Evolutionary conservation across 2,113 vertebrate genomes (phyloP).

Genomic region (Pseudorhombus dupliciocellatus): DNA sequence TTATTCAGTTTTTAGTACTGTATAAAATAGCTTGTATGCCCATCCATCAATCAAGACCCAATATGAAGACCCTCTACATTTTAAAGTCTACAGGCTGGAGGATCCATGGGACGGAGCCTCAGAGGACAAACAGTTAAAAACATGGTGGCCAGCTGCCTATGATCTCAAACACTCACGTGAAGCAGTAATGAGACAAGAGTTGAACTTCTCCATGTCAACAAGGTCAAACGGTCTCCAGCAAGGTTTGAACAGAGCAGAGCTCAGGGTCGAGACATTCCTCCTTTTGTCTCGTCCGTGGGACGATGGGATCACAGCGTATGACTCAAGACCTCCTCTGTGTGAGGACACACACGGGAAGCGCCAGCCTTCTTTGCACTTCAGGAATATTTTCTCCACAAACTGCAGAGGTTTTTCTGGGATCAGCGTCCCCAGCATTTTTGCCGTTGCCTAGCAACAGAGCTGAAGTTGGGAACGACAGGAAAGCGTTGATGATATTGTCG

Average conservation of each 20-base stretch:
- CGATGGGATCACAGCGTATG: constrained; percentile 12
- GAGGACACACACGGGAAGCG: constrained; percentile 30
- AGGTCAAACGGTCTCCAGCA: neutral
- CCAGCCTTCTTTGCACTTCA: constrained; percentile 17
- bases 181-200: neutral
- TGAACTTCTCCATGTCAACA: constrained; percentile 15
- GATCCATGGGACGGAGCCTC: too few species aligned
- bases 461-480: too few species aligned
- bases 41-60: too few species aligned
- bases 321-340: constrained; percentile 42
- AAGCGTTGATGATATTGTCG: too few species aligned
- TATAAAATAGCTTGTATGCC: too few species aligned
- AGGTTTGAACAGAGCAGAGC: constrained; percentile 21
- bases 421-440: too few species aligned
- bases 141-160: neutral
- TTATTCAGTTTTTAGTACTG: too few species aligned
- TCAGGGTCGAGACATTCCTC: constrained; percentile 47
- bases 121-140: too few species aligned
- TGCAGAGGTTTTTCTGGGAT: too few species aligned
- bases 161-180: neutral
- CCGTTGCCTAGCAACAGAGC: too few species aligned
- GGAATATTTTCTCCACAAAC: constrained; percentile 4
- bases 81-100: too few species aligned
- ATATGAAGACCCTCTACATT: too few species aligned
- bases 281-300: constrained; percentile 58